Percentiles rank a stretch among this genome's conserved stretches.
phyloP scores from a whole-genome alignment of 1,140 invertebrate genomes.

The Campoletis sonorensis region DNA sequence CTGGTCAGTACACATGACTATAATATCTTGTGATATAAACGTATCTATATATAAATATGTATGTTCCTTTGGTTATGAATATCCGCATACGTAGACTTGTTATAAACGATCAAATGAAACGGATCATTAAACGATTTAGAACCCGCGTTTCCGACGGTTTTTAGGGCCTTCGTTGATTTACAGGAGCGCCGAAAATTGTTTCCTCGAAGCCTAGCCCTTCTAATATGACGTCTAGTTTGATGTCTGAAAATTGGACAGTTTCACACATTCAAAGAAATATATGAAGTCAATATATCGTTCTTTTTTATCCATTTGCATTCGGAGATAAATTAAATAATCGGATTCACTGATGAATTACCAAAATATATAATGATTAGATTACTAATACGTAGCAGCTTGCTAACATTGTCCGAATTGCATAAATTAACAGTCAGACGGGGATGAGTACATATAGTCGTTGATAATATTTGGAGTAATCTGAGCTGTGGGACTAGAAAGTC shows the following conservation, averaged over 20 bases:
- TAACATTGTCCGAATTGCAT: too few relatives aligned
- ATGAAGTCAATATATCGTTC: too few relatives aligned
- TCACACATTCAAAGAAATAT: too few relatives aligned
- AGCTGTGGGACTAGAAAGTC: background rate
- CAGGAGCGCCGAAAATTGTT: slow-evolving; percentile 44
- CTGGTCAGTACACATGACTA: background rate
- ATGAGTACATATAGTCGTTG: too few relatives aligned
- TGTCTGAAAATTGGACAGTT: background rate
- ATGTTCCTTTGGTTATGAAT: too few relatives aligned
- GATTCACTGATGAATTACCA: too few relatives aligned
- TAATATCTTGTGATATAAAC: background rate
- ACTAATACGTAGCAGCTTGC: too few relatives aligned
- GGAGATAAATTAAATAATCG: too few relatives aligned
- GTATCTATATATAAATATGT: slow-evolving; percentile 27
- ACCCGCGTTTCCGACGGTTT: slow-evolving; percentile 43
- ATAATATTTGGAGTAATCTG: background rate
- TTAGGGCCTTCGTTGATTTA: background rate
- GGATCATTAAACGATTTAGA: slow-evolving; percentile 55
- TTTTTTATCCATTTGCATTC: too few relatives aligned
- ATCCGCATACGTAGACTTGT: background rate
- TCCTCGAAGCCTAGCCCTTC: slow-evolving; percentile 31
- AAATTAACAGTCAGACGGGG: too few relatives aligned
- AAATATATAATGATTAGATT: too few relatives aligned
- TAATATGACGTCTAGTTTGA: background rate
- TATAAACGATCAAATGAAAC: slow-evolving; percentile 56